A percentile compares a stretch with the other conserved stretches of the same genome.
phyloP scores from a whole-genome alignment of 2,113 vertebrate species.

The Oxyura jamaicensis region DNA sequence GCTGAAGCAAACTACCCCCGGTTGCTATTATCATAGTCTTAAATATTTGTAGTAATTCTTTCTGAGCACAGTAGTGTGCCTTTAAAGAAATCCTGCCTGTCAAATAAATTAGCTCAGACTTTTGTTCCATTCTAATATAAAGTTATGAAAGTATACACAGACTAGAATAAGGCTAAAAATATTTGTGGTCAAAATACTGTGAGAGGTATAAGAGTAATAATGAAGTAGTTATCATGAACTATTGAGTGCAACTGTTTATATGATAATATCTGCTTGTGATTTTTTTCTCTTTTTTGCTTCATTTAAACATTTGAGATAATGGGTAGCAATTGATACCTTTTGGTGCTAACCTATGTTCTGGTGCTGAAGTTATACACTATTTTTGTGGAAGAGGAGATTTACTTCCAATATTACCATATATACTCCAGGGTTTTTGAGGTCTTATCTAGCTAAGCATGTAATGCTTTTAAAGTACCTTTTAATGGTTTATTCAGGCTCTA shows the following conservation, averaged over 20 bases:
- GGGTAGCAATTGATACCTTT: not conserved
- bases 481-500: not conserved
- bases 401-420: slow-evolving; percentile 29
- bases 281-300: not conserved
- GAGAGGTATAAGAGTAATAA: not conserved
- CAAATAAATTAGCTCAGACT: not conserved
- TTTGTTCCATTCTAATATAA: slow-evolving; percentile 24
- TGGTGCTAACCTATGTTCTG: slow-evolving; percentile 62
- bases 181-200: not conserved
- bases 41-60: not conserved
- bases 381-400: not conserved
- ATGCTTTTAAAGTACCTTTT: not conserved
- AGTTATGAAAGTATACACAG: not conserved
- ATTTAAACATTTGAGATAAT: not conserved
- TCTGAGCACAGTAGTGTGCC: not conserved
- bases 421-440: not conserved
- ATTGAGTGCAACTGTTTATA: not conserved
- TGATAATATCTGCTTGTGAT: not conserved
- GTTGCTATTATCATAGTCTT: not conserved
- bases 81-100: not conserved
- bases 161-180: slow-evolving; percentile 1
- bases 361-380: slow-evolving; percentile 44
- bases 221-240: not conserved
- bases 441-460: not conserved
- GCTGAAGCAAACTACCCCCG: not conserved